A percentile compares a stretch with the other conserved stretches of the same genome.
These are phyloP conservation scores for Thymallus thymallus DNA, from an alignment of 2,113 vertebrate genomes.

Conservation along the genomic window DNA sequence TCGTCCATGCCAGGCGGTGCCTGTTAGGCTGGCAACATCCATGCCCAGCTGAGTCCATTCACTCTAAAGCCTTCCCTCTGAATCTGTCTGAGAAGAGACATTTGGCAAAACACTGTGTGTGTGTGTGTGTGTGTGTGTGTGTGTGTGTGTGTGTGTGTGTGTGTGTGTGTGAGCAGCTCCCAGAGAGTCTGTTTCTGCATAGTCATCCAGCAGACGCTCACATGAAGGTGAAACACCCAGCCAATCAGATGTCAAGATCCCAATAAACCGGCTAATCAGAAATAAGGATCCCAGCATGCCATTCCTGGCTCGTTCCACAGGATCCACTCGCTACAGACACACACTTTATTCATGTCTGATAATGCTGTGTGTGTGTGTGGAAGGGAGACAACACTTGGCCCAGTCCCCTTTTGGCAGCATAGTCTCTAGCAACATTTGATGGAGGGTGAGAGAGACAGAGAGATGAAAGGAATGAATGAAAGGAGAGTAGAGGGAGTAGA, in stretches of 20 bases:
- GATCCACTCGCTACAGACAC: conserved; percentile 39
- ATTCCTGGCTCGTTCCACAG: conserved; percentile 46
- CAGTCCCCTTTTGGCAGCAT: conserved; percentile 59
- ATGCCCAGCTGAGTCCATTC: conserved; percentile 51
- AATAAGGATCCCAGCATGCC: conserved; percentile 7
- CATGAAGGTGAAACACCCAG: conserved; percentile 35
- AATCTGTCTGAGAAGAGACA: conserved; percentile 77
- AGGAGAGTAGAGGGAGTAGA: neutral
- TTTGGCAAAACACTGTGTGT: conserved; percentile 81
- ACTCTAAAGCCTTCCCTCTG: conserved; percentile 66
- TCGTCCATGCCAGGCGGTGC: conserved; percentile 1
- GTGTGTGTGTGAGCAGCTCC: conserved; percentile 59
- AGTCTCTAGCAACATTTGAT: conserved; percentile 43
- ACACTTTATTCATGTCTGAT: conserved; percentile 43
- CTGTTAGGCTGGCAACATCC: conserved; percentile 76
- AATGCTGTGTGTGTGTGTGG: conserved; percentile 32
- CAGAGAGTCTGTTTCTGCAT: conserved; percentile 71
- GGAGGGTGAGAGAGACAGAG: conserved; percentile 18
- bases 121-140: conserved; percentile 35
- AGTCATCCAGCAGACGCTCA: conserved; percentile 71
- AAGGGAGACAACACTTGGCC: conserved; percentile 65
- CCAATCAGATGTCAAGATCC: conserved; percentile 50
- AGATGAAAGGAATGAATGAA: conserved; percentile 32
- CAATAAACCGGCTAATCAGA: neutral
- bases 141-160: conserved; percentile 41